Conservation (phyloP, 2,888 invertebrate species). For the Agriopis marginaria region DNA sequence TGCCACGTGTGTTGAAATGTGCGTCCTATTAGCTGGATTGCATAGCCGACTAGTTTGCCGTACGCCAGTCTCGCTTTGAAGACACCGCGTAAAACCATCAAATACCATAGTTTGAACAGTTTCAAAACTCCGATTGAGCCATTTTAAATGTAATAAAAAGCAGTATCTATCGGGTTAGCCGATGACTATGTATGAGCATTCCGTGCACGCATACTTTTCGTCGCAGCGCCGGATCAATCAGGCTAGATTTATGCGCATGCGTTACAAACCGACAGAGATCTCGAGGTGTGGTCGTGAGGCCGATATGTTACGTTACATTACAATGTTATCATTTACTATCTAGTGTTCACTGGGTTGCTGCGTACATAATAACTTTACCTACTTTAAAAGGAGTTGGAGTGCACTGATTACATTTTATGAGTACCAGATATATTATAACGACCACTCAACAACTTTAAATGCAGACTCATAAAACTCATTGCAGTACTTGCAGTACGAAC, state of each 20-base stretch:
- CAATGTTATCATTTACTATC: constrained; percentile 14
- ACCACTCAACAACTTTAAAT: neutral
- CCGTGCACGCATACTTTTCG: constrained; percentile 30
- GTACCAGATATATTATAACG: neutral
- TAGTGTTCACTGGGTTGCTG: neutral
- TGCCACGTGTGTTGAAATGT: constrained; percentile 11
- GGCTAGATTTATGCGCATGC: constrained; percentile 28
- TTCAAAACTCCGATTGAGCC: constrained; percentile 29
- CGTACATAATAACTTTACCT: constrained; percentile 3
- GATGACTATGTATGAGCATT: constrained; percentile 33
- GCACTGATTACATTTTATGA: constrained; percentile 1
- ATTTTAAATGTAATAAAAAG: constrained; percentile 32
- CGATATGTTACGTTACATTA: constrained; percentile 8
- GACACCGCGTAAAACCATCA: constrained; percentile 7
- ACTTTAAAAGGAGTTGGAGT: constrained; percentile 7
- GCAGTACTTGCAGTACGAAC: too few relatives aligned
- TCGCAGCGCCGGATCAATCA: constrained; percentile 27
- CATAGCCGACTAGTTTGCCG: neutral
- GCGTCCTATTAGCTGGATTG: constrained; percentile 5
- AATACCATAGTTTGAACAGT: constrained; percentile 1
- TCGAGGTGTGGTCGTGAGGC: constrained; percentile 26
- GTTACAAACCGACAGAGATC: constrained; percentile 22
- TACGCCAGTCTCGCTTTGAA: neutral
- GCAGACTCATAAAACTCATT: neutral
- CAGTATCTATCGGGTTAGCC: constrained; percentile 6